Base-by-base conservation (phyloP, 2,797 vertebrate species). In the Myotis daubentonii region DNA sequence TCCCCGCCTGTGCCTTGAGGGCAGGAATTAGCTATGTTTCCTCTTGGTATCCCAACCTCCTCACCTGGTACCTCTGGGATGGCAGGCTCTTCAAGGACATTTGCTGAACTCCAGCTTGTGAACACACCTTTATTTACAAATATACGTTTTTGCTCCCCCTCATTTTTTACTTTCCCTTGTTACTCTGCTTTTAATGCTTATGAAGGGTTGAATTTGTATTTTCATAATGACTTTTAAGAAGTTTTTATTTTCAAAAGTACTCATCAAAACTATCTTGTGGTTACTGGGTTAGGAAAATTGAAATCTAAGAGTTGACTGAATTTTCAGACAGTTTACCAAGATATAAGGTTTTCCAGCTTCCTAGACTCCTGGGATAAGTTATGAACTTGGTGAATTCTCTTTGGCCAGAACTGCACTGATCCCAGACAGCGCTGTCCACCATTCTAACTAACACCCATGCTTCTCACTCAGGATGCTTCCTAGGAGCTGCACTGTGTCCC, bases 171-270 rank as follows among this genome's bases (percentile, higher is more conserved):
- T 53, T 80, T 44, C 17, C 80, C 90, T 19, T n/a, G 10, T 83
- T 55, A 41, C 23, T 71, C 30, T 68, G 51, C n/a, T 88, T 79
- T 72, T 25, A 30, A 9, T 36, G 49, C 1, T 68, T 70, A n/a
- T 44, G 15, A 75, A 81, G 25, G 36, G 9, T 30, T 88, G 33
- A 38, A n/a, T 78, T 91, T 75, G 62, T 79, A 78, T 72, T 74
- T 70, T 72, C 76, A 38, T 51, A 36, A 44, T 55, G 30, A 83
- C 65, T 74, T 86, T 72, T 28, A 72, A 41, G 41, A 51, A 87
- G 60, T 57, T n/a, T 91, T 79, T 80, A 57, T 87, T 92, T 94
- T 88, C 44, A 15, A 80, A 89, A 68, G 51, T 30, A 72, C 44
- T 44, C 22, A 66, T 88, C 23, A 84, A 71, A 47, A 75, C 60